phyloP scores from a whole-genome alignment of 2,888 invertebrate genomes.

The Eupithecia pulchellata region DNA sequence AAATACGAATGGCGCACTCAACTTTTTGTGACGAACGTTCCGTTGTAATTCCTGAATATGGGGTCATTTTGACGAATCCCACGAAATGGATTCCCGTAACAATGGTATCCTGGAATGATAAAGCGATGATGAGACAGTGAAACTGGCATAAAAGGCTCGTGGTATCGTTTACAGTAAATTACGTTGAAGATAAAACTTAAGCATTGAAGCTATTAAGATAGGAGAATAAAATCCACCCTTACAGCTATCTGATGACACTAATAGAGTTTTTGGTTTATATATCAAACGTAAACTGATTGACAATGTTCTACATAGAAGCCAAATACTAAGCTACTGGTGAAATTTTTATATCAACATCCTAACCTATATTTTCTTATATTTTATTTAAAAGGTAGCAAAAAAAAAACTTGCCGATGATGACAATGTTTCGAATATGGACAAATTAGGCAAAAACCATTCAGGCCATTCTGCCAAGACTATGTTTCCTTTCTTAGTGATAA shows the following conservation, averaged over 20 bases:
- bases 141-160: slow-evolving; percentile 33
- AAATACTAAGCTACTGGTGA: neutral
- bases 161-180: slow-evolving; percentile 32
- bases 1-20: slow-evolving; percentile 57
- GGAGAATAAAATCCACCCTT: slow-evolving; percentile 8
- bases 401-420: neutral
- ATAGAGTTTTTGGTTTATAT: neutral
- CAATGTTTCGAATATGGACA: neutral
- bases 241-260: slow-evolving; percentile 9
- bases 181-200: slow-evolving; percentile 23
- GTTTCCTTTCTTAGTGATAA: neutral
- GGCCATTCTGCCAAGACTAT: too few species aligned
- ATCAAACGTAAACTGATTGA: neutral
- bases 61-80: slow-evolving; percentile 40
- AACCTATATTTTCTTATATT: neutral
- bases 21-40: slow-evolving; percentile 53
- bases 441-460: too few species aligned
- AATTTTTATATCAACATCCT: too few species aligned
- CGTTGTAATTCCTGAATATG: slow-evolving; percentile 43
- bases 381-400: neutral
- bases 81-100: slow-evolving; percentile 35
- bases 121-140: slow-evolving; percentile 34
- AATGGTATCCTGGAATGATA: slow-evolving; percentile 36
- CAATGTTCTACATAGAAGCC: neutral
- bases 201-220: slow-evolving; percentile 18